Base-by-base conservation (phyloP, 2,113 vertebrate species). In the Chlorodrepanis virens region DNA sequence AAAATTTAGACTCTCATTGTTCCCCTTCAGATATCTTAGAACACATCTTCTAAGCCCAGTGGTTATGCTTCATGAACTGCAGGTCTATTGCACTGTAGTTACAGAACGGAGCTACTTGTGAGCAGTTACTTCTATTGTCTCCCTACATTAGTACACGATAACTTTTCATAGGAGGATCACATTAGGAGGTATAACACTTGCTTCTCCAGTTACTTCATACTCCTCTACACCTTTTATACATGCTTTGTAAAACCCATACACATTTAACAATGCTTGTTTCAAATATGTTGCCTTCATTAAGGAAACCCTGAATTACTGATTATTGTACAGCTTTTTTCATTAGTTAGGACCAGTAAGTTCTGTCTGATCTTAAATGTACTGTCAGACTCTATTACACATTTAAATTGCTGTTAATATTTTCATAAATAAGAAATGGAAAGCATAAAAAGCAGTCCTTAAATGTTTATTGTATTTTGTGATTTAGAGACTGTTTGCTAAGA, bases 401-500 rank as follows among this genome's bases (percentile, higher is more conserved):
- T 81, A 81, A 67, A 35, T 71, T 7, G 49, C 22, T 69, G 64
- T 67, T 87, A 60, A 60, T 85, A 47, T 72, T 92, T 96, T 96
- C 31, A 56, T 79, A 78, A 77, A 37, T 56, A 76, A 82, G 35
- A 56, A 76, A 5, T 4, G 10, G 79, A 84, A 97, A 33, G 11
- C 11, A 45, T 67, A 57, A 94, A 95, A 92, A 89, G 59, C 60
- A 92, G 12, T 94, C n/a, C 77, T 21, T 20, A 72, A 63, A 61
- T 67, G 69, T 80, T 94, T 78, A 61, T 47, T 84, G 83, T 91
- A 84, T 95, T 96, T 92, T 91, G 85, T 71, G 75, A 87, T 94
- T 96, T 96, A 68, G 88, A 61, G 94, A 72, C 77, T 87, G 71
- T 96, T 97, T 97, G 90, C 84, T 95, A 81, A 97, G 93, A 97